A percentile compares a stretch with the other conserved stretches of the same genome.
Conservation (phyloP, 2,113 vertebrate species). For the Vulpes ferrilata region DNA sequence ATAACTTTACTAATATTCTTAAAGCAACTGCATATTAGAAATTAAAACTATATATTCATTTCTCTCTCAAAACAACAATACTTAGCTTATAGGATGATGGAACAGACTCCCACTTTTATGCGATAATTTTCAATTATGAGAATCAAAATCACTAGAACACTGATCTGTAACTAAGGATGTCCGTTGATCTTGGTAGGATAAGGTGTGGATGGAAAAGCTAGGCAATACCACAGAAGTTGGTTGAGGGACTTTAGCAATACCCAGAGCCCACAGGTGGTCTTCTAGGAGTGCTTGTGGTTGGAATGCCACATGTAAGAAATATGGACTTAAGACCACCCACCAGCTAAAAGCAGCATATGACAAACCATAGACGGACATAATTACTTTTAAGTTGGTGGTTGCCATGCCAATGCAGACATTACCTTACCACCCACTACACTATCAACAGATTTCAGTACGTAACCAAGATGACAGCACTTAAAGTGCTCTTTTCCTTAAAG, state of each 20-base stretch:
- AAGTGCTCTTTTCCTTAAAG: slow-evolving; percentile 41
- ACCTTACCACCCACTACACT: slow-evolving; percentile 56
- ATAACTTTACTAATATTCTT: slow-evolving; percentile 5
- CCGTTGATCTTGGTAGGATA: not conserved
- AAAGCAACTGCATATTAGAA: not conserved
- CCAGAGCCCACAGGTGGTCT: not conserved
- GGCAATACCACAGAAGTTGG: not conserved
- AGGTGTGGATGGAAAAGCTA: not conserved
- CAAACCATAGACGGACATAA: slow-evolving; percentile 10
- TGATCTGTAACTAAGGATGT: not conserved
- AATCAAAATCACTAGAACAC: not conserved
- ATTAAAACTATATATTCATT: slow-evolving; percentile 44
- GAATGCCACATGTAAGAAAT: slow-evolving; percentile 40
- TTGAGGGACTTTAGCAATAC: not conserved
- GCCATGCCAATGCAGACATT: slow-evolving; percentile 70
- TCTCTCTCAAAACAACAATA: slow-evolving; percentile 22
- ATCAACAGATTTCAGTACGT: slow-evolving; percentile 57
- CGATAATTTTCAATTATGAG: not conserved
- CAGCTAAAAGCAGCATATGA: slow-evolving; percentile 44
- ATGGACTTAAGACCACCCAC: slow-evolving; percentile 59
- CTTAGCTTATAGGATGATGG: not conserved
- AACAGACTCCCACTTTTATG: not conserved
- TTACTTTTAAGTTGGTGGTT: slow-evolving; percentile 60
- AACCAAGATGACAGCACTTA: slow-evolving; percentile 62
- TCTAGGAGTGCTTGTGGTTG: not conserved